Base-by-base conservation (phyloP, 2,113 vertebrate genomes). In the Hemicordylus capensis region DNA sequence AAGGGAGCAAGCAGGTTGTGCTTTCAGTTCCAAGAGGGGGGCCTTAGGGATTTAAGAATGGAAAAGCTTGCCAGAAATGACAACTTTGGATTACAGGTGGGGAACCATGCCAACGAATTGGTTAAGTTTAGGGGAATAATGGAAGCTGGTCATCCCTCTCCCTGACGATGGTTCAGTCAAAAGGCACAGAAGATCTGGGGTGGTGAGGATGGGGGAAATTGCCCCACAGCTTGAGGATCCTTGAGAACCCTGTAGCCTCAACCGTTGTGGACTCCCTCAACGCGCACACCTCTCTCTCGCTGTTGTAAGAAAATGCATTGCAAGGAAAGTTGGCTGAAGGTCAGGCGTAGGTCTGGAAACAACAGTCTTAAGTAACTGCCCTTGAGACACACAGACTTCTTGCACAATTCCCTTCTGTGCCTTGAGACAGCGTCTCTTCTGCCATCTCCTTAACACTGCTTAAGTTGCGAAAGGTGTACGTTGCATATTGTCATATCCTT, bases 381-480 rank as follows among this genome's bases (percentile, higher is more conserved):
- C 0, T 39, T 56, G 9, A 19, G 48, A 37, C 51, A 26, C 2
- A 1, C 22, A 73, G 42, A 63, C 58, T 76, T 67, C 19, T 58
- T 76, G 69, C 39, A 28, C 34, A 2, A 0, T 56, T 85, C 28
- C 87, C 66, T 76, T 15, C 61, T 20, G 42, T 76, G 76, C 28
- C 0, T 0, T 61, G 78, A 72, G 64, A 73, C 28, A 0, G 24
- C 74, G 75, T 58, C 84, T 88, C 67, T 59, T 77, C 63, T 90
- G 84, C 72, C 91, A 78, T 89, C 87, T 84, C 84, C 91, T 89
- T 90, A 75, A 26, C 70, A 2, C 24, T 12, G 83, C 87, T 86
- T 87, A 75, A 84, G 83, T n/a, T 89, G 90, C 92, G 92, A 90
- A 93, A 94, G 94, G 92, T 92, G 89, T 89, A 88, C 89, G 81